Conservation (phyloP, 2,888 invertebrate genomes). For the Microdon myrmicae region DNA sequence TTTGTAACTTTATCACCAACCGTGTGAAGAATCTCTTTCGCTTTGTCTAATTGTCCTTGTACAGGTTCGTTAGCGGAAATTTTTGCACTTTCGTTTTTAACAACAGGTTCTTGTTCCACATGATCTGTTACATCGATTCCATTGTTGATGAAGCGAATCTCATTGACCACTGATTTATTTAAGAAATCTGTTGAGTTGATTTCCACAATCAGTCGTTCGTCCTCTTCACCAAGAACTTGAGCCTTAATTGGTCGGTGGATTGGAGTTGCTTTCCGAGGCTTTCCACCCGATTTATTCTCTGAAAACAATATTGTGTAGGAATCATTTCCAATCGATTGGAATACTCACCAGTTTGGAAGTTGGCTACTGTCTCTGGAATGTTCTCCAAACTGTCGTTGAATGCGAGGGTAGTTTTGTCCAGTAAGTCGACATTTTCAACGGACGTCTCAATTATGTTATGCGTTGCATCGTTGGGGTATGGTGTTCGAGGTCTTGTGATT, state of each 20-base stretch:
- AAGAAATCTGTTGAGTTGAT: conserved; percentile 60
- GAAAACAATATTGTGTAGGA: background rate
- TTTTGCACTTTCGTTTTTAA: conserved; percentile 47
- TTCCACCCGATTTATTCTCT: conserved; percentile 16
- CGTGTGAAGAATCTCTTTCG: conserved; percentile 25
- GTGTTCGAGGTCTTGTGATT: conserved; percentile 61
- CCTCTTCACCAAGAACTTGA: conserved; percentile 61
- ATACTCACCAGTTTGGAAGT: conserved; percentile 17
- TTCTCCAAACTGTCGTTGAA: conserved; percentile 60
- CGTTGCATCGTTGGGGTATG: conserved; percentile 62
- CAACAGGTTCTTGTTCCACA: conserved; percentile 55
- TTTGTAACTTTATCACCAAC: conserved; percentile 41
- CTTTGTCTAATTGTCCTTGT: conserved; percentile 27
- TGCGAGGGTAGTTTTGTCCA: conserved; percentile 59
- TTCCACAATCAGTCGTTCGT: conserved; percentile 63
- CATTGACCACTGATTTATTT: conserved; percentile 61
- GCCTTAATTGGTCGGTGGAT: conserved; percentile 39
- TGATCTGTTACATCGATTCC: conserved; percentile 65
- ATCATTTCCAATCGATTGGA: background rate
- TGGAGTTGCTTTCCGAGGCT: conserved; percentile 36
- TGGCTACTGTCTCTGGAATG: conserved; percentile 51
- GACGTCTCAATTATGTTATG: conserved; percentile 55
- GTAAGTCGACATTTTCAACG: conserved; percentile 58
- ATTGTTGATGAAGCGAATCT: conserved; percentile 66
- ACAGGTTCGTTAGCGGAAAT: conserved; percentile 54